Base-by-base conservation (phyloP, 2,113 vertebrate species). In the Laticauda colubrina region DNA sequence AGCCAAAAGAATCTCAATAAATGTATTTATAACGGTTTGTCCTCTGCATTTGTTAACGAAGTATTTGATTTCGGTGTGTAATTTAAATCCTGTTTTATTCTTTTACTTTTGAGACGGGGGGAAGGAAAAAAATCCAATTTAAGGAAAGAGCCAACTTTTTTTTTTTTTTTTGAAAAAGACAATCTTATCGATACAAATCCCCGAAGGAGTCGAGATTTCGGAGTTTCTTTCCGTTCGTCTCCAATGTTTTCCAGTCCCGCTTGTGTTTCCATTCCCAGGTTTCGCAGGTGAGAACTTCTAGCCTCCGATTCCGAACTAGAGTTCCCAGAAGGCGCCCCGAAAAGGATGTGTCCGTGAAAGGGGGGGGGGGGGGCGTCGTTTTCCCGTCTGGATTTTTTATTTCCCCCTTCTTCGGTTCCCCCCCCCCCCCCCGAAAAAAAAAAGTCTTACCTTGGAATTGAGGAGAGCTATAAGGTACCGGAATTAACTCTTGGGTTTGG, bases 221-320 rank as follows among this genome's bases (percentile, higher is more conserved):
- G 61, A 15, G 95, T 89, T 26, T 61, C n/a, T 61, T 51, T 5
- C 14, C 56, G 54, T 89, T 53, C 24, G 10, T 48, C 9, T 91
- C 26, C 12, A 3, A 39, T 90, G n/a, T 89, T 29, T 59, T 87
- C 29, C 26, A 51, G 55, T 14, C 3, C 26, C 5, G 43, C 11
- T 64, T 55, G 45, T 23, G 20, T 29, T 48, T 91, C 92, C 92
- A 93, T 95, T 94, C 94, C 96, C 96, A 94, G 93, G 2, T 93
- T 96, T 95, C 95, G 93, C 94, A 93, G 24, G 92, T 94, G 95
- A 95, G 95, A 97, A 97, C 96, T 97, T 97, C 96, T 95, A 93
- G 87, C 94, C 92, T 43, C 95, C 85, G 90, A 92, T n/a, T 75
- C 23, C 23, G 26, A 23, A 23, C 92, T 39, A 64, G 91, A 94